Evolutionary conservation across 2,888 invertebrate genomes (phyloP), one percentile per base, ranked within the genome.

Genomic region (Drosophila melanosoma): DNA sequence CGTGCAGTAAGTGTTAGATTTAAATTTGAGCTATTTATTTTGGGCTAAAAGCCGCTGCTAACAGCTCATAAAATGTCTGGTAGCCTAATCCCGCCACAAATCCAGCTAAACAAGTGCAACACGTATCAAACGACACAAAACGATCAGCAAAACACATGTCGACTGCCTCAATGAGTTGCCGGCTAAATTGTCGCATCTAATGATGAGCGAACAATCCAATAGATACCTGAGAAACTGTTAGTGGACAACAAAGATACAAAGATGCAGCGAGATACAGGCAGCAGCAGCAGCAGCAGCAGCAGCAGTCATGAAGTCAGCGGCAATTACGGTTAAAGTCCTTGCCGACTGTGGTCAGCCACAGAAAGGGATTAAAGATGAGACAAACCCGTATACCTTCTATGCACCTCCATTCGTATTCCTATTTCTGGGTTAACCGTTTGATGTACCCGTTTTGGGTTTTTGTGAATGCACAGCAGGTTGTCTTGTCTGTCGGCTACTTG

Each of bases 231-330:
- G 45, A 26, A 36, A 26, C 54, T 49, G 56, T 52, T 32, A 60
- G 61, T 66, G 63, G 62, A 76, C 60, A 45, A 54, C 36, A 79
- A 56, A 64, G 60, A 57, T 33, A 67, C 64, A 64, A 33, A 52
- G 8, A 62, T 33, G 64, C 38, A 48, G 2, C 48, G 48, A 48
- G 7, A 36, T 17, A 17, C 23, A 69, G 32, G 40, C 11, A 48
- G 40, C 74, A 90, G 90, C 74, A 90, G 90, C 60, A 61, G 38
- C 74, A 90, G 90, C 29, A 29, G 40, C 11, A 48, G 40, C 63
- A 59, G 36, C 74, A 90, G 90, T 88, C 90, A 90, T 68, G 74
- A 88, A 88, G 88, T 88, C 88, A 88, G 66, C 86, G 79, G 75
- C 88, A 88, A 88, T 88, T 90, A 87, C 82, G 60, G 68, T 73